Percentiles rank a stretch among this genome's conserved stretches.
Evolutionary conservation across 2,797 vertebrate genomes (phyloP).

Genomic region (Serranus cabrilla): DNA sequence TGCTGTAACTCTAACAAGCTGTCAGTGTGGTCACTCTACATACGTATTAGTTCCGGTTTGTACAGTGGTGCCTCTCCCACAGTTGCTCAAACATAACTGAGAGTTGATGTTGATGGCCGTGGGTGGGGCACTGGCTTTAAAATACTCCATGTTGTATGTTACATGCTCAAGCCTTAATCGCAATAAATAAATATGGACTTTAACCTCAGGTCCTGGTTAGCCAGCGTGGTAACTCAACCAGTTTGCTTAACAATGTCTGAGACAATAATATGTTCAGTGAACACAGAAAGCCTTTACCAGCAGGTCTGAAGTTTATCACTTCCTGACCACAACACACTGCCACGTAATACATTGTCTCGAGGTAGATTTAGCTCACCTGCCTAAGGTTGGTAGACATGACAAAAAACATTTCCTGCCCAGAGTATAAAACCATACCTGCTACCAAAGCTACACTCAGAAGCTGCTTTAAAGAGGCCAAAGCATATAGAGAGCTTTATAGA

Average conservation of each 20-base stretch:
- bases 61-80: constrained; percentile 52
- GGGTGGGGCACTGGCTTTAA: constrained; percentile 50
- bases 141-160: background rate
- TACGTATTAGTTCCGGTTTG: constrained; percentile 20
- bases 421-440: background rate
- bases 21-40: background rate
- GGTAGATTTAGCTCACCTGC: background rate
- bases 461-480: background rate
- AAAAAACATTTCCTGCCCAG: no score
- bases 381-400: no score
- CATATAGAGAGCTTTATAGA: constrained; percentile 2
- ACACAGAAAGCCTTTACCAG: background rate
- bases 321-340: background rate
- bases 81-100: constrained; percentile 50
- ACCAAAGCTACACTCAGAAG: background rate
- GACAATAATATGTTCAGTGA: background rate
- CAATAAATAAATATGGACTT: constrained; percentile 55
- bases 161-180: background rate
- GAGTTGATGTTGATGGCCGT: constrained; percentile 29
- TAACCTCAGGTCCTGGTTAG: constrained; percentile 51
- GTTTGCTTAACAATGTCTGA: constrained; percentile 10
- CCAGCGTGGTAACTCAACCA: background rate
- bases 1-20: background rate
- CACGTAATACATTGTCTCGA: background rate
- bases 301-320: constrained; percentile 3